These are phyloP conservation scores for Coenonympha arcania DNA, from an alignment of 2,888 invertebrate species.

Conservation along the genomic window DNA sequence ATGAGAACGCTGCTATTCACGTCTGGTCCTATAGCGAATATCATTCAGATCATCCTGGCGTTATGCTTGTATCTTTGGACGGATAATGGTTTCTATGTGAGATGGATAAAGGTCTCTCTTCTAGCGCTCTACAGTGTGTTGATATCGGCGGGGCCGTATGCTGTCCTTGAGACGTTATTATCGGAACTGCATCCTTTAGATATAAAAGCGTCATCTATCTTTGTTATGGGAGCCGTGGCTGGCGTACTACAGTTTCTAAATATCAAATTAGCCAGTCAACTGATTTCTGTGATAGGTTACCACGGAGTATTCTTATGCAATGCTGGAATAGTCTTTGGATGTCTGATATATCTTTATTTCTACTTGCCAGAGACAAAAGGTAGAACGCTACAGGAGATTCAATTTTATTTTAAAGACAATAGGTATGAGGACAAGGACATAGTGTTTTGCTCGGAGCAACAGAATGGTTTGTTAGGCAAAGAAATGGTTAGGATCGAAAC, in stretches of 20 bases:
- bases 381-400: slow-evolving; percentile 33
- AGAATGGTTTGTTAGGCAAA: neutral
- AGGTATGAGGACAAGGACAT: neutral
- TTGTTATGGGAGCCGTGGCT: slow-evolving; percentile 24
- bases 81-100: neutral
- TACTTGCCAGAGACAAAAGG: slow-evolving; percentile 33
- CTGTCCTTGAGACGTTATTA: slow-evolving; percentile 29
- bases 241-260: slow-evolving; percentile 26
- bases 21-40: slow-evolving; percentile 19
- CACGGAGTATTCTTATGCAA: slow-evolving; percentile 31
- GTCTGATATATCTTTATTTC: slow-evolving; percentile 29
- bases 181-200: slow-evolving; percentile 32
- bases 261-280: slow-evolving; percentile 25
- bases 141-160: slow-evolving; percentile 27
- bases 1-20: slow-evolving; percentile 20
- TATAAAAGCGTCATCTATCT: slow-evolving; percentile 27
- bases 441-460: neutral
- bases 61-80: slow-evolving; percentile 13
- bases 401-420: slow-evolving; percentile 29
- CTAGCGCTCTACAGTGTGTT: slow-evolving; percentile 24
- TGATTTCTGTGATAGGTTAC: slow-evolving; percentile 29
- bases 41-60: slow-evolving; percentile 12
- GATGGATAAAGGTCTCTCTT: slow-evolving; percentile 20
- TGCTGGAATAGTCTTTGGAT: slow-evolving; percentile 22
- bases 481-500: neutral